Percentiles rank a stretch among this genome's conserved stretches.
Evolutionary conservation across 1,140 invertebrate species (phyloP).

Genomic region (Drosophila pruinosa): DNA sequence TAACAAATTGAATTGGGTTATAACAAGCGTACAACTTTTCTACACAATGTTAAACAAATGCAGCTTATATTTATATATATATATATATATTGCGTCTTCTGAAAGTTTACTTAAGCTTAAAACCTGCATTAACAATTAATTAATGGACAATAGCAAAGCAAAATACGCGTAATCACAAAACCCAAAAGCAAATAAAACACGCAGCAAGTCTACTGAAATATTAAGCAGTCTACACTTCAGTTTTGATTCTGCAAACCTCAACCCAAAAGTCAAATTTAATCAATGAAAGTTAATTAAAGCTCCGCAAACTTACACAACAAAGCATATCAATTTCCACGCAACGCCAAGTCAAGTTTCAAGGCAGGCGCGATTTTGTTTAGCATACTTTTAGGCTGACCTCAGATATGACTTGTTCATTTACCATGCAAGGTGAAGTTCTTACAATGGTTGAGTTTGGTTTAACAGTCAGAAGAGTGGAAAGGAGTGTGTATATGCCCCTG

Average conservation of each 20-base stretch:
- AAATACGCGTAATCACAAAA: background rate
- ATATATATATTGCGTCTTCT: too few species aligned
- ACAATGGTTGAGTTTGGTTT: slow-evolving; percentile 6
- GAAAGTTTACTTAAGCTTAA: background rate
- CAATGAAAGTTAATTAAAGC: background rate
- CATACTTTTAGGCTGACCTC: slow-evolving; percentile 14
- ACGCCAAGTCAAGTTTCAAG: background rate
- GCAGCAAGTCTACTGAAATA: background rate
- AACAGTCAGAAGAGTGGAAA: background rate
- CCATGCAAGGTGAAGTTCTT: slow-evolving; percentile 14
- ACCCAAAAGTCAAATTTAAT: background rate
- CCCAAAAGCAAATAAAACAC: background rate
- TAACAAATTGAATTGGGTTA: too few species aligned
- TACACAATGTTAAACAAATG: too few species aligned
- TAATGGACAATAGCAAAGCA: background rate
- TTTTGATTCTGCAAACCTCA: background rate
- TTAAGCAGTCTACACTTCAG: background rate
- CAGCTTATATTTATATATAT: too few species aligned
- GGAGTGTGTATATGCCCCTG: background rate
- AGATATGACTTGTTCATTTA: slow-evolving; percentile 6
- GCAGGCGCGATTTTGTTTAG: background rate
- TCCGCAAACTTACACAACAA: background rate
- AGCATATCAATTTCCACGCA: background rate
- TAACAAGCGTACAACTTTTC: too few species aligned
- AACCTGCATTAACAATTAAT: background rate